phyloP scores from a whole-genome alignment of 2,113 vertebrate genomes.

The Pogonocichla stellata region DNA sequence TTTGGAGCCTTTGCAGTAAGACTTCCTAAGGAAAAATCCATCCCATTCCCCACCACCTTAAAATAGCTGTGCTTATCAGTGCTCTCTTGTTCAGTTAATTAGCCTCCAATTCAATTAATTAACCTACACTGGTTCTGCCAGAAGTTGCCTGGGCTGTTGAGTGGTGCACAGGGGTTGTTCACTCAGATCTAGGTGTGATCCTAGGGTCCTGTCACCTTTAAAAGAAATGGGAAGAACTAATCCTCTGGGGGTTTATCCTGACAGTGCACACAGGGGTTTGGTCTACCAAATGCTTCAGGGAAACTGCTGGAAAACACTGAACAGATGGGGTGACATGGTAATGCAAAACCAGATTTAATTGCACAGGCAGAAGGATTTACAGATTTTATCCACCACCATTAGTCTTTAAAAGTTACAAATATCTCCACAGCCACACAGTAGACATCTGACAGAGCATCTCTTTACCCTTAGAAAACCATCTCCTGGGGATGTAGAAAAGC shows the following conservation, averaged over 20 bases:
- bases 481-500: too few relatives aligned
- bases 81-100: background rate
- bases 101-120: constrained; percentile 16
- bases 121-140: background rate
- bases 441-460: too few relatives aligned
- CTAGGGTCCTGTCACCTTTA: too few relatives aligned
- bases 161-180: background rate
- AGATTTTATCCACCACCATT: background rate
- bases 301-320: background rate
- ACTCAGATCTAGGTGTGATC: background rate
- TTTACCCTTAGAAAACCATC: too few relatives aligned
- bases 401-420: background rate
- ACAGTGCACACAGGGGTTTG: background rate
- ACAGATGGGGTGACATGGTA: rapidly evolving
- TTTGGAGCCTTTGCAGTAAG: background rate
- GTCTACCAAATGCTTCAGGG: background rate
- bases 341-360: background rate
- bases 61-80: background rate
- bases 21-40: background rate
- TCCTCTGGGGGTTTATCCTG: background rate
- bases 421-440: too few relatives aligned
- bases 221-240: background rate
- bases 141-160: background rate
- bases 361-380: background rate
- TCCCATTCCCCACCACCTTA: background rate